Evolutionary conservation across 2,888 invertebrate species (phyloP), one percentile per base, ranked within the genome.

Genomic region (Allacma fusca): DNA sequence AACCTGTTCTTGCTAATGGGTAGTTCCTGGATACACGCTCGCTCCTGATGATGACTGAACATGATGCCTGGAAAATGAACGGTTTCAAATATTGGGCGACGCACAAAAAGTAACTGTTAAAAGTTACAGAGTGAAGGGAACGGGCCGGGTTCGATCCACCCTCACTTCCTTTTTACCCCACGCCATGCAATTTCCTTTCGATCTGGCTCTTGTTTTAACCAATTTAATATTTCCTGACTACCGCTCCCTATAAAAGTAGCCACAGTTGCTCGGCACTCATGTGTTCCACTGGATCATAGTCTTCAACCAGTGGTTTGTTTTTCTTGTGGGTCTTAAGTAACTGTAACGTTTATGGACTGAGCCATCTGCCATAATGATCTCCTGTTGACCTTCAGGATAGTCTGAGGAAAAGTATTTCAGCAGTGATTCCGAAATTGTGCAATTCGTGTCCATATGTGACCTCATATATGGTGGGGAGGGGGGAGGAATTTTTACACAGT

Each of bases 151-250:
- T 65, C 26, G 44, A 16, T 24, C 73, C 73, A 73, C 73, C 73
- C 73, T 62, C 28, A 73, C 73, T 73, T 73, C 73, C 73, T 73
- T 62, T 73, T 62, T 57, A 62, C 59, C 59, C 64, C 23, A 21
- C 40, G n/a, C 73, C 34, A 57, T 73, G 40, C 62, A 73, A 73
- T 73, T 73, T 73, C 73, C 73, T 73, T 40, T n/a, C 50, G 16
- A 5, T 19, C 50, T 50, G 2, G 50, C 50, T 50, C 50, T 50
- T 50, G 16, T 50, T 50, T 50, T 50, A 50, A 50, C n/a, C 50
- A 50, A 50, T 50, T 50, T 50, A 50, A 50, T 50, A 50, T 50
- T 50, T 50, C 50, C 50, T 50, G 50, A 50, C 50, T 40, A 40
- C n/a, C n/a, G 40, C 40, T 40, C 40, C 5, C 5, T 40, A 13